Base-by-base conservation (phyloP, 2,113 vertebrate genomes). In the Sclerurus mexicanus region DNA sequence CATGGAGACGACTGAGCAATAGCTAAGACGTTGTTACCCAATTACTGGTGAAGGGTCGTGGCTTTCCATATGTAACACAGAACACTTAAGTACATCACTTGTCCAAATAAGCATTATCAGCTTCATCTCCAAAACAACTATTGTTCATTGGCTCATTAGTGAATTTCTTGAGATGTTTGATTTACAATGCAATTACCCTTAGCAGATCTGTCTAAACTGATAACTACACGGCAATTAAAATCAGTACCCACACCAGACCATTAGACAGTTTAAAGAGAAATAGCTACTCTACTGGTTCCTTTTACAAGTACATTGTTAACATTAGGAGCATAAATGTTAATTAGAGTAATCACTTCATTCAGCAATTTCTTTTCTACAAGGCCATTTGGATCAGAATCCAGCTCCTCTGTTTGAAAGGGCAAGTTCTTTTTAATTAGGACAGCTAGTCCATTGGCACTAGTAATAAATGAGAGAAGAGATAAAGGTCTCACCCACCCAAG, bases 341-440 rank as follows among this genome's bases (percentile, higher is more conserved):
- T 98, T 97, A 97, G 60, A 92, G 67, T 95, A 97, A 97, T 97
- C 91, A 96, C 71, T 98, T 98, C 92, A 97, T 96, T 96, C 95
- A 95, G 89, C 75, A 78, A 62, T 95, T 96, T 97, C 93, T 92
- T 97, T 97, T 97, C 95, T 96, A 96, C 77, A 50, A 92, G 95
- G 87, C 92, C 71, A 94, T 96, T 98, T 97, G 96, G 96, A 97
- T 92, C 91, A 95, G 39, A 83, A 79, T 93, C 37, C 84, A 95
- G 85, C 60, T 96, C 55, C 82, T 95, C 44, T 67, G 23, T 91
- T 89, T 93, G 56, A 98, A 98, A 97, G 96, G 87, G 69, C 49
- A 90, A 97, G 95, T 92, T 86, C 80, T 97, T 97, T 91, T 95
- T 97, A 97, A 97, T 97, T 96, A 95, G 96, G 93, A 91, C 74